Evolutionary conservation across 2,888 invertebrate species (phyloP).

Genomic region (Macrophya alboannulata): DNA sequence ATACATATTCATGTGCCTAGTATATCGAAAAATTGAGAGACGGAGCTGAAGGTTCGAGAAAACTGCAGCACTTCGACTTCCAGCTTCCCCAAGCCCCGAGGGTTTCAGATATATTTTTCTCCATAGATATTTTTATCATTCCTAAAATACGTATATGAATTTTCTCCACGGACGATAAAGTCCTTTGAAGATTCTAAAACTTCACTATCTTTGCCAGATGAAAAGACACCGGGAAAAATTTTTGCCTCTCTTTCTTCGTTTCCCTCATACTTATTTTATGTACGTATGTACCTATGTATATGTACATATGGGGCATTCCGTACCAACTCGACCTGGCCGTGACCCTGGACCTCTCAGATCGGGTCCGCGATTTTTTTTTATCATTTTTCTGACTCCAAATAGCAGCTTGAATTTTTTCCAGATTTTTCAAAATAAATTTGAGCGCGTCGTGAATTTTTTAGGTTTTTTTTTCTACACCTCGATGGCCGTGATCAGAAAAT

Average conservation of each 20-base stretch:
- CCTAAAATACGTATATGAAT: conserved; percentile 31
- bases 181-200: conserved; percentile 2
- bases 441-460: no score
- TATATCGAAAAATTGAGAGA: conserved; percentile 12
- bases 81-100: background rate
- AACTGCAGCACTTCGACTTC: conserved; percentile 3
- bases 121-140: background rate
- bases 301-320: no score
- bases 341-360: no score
- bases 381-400: no score
- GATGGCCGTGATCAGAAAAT: no score
- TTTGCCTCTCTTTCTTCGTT: background rate
- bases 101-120: background rate
- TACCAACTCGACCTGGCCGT: no score
- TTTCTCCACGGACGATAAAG: conserved; percentile 27
- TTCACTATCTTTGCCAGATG: conserved; percentile 41
- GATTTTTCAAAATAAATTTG: no score
- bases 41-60: background rate
- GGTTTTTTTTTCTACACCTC: no score
- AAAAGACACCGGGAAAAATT: conserved; percentile 30
- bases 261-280: background rate
- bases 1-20: background rate
- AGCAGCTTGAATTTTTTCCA: no score
- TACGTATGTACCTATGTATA: no score
- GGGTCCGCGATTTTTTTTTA: no score